These are phyloP conservation scores for Brachyrhaphis roseni DNA, from an alignment of 2,797 vertebrate genomes.

Conservation along the genomic window DNA sequence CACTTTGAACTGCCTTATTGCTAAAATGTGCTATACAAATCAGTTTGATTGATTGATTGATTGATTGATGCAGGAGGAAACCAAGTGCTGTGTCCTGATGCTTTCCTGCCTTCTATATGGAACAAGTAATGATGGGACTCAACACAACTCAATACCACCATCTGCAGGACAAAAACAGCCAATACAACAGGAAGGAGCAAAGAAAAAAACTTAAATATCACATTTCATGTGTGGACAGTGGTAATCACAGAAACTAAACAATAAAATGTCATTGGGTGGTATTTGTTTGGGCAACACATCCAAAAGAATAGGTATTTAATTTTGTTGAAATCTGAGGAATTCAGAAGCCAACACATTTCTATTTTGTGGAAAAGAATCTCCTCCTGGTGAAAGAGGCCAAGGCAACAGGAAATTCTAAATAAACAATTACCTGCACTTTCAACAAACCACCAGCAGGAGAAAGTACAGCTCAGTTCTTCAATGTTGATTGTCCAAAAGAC, in stretches of 20 bases:
- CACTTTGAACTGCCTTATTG: too few relatives aligned
- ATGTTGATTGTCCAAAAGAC: neutral
- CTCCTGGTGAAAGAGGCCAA: neutral
- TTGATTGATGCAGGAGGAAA: too few relatives aligned
- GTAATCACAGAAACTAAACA: neutral
- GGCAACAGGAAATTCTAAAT: neutral
- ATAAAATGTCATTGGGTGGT: neutral
- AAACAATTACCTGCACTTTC: conserved; percentile 14
- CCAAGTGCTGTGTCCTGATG: neutral
- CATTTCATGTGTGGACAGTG: neutral
- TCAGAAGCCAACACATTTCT: neutral
- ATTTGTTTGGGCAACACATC: neutral
- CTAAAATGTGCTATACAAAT: too few relatives aligned
- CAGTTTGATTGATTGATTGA: too few relatives aligned
- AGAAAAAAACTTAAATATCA: neutral
- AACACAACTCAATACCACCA: conserved; percentile 3
- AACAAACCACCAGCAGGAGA: conserved; percentile 45
- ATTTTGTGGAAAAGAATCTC: neutral
- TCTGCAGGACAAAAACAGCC: conserved; percentile 4
- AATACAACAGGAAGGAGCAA: neutral
- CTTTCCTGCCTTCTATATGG: neutral
- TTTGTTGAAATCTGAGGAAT: neutral
- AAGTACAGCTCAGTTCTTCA: neutral
- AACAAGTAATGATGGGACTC: neutral
- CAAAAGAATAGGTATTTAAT: neutral